Conservation (phyloP, 2,113 vertebrate genomes). For the Myrmecobius fasciatus region DNA sequence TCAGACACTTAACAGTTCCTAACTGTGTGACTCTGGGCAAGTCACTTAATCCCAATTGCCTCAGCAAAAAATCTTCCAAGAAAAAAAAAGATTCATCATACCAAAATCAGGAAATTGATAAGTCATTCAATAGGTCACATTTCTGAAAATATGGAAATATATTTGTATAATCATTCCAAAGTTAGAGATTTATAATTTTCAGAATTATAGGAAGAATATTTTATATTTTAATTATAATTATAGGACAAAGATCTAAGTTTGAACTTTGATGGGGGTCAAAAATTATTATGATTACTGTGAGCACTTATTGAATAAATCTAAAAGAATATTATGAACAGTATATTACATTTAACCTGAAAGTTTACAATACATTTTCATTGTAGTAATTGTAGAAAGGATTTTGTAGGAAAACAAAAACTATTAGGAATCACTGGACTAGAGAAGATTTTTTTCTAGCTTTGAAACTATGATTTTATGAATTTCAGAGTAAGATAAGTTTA, state of each 20-base stretch:
- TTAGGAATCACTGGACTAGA: not conserved
- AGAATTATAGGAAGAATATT: not conserved
- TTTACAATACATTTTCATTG: not conserved
- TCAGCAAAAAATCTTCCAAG: no score
- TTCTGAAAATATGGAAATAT: not conserved
- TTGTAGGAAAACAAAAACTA: not conserved
- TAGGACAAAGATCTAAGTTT: not conserved
- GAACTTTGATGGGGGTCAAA: not conserved
- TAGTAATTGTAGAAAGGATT: not conserved
- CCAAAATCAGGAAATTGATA: not conserved
- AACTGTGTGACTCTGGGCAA: no score
- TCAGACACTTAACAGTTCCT: no score
- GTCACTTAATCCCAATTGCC: no score
- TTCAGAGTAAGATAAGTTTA: not conserved
- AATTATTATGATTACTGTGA: not conserved
- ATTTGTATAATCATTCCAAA: not conserved
- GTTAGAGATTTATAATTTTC: not conserved
- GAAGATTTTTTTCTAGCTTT: not conserved
- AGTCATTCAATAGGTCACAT: not conserved
- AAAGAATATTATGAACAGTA: not conserved
- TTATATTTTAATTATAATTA: not conserved
- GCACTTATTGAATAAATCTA: not conserved
- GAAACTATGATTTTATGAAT: not conserved
- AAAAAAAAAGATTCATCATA: not conserved
- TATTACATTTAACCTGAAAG: not conserved